phyloP scores from a whole-genome alignment of 2,888 invertebrate species.

The Anthophora plumipes region DNA sequence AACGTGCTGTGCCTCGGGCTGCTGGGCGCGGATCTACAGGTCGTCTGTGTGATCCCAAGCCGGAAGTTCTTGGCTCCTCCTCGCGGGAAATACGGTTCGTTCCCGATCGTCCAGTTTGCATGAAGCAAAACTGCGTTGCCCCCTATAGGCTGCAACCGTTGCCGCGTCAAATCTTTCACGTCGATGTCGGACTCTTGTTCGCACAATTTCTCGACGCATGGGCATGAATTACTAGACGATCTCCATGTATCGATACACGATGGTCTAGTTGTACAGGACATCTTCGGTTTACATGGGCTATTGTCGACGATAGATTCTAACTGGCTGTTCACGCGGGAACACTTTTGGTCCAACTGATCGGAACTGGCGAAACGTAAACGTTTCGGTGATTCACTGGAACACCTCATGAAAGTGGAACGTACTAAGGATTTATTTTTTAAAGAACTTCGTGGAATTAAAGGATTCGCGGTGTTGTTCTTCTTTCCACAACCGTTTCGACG shows the following conservation, averaged over 20 bases:
- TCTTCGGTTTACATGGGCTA: constrained; percentile 85
- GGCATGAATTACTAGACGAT: constrained; percentile 89
- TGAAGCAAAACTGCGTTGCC: constrained; percentile 10
- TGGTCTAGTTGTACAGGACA: constrained; percentile 83
- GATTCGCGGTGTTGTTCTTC: constrained; percentile 61
- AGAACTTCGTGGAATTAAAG: constrained; percentile 87
- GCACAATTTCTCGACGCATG: constrained; percentile 88
- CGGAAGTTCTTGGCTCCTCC: constrained; percentile 48
- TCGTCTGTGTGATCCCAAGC: constrained; percentile 63
- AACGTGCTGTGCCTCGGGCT: constrained; percentile 76
- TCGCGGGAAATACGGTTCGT: constrained; percentile 47
- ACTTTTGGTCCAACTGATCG: constrained; percentile 87
- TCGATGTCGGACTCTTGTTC: constrained; percentile 57
- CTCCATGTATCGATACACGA: constrained; percentile 76
- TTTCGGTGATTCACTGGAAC: constrained; percentile 94
- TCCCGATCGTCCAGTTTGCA: constrained; percentile 45
- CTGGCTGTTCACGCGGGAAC: constrained; percentile 84
- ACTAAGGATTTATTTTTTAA: constrained; percentile 88
- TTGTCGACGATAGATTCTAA: constrained; percentile 87
- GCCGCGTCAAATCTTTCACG: constrained; percentile 13
- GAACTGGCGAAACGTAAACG: constrained; percentile 92
- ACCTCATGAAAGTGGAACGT: constrained; percentile 85
- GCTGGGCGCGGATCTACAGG: constrained; percentile 79
- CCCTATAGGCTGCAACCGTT: background rate
- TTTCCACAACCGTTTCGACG: constrained; percentile 78